phyloP scores from a whole-genome alignment of 2,797 vertebrate genomes.

The Clamator glandarius region DNA sequence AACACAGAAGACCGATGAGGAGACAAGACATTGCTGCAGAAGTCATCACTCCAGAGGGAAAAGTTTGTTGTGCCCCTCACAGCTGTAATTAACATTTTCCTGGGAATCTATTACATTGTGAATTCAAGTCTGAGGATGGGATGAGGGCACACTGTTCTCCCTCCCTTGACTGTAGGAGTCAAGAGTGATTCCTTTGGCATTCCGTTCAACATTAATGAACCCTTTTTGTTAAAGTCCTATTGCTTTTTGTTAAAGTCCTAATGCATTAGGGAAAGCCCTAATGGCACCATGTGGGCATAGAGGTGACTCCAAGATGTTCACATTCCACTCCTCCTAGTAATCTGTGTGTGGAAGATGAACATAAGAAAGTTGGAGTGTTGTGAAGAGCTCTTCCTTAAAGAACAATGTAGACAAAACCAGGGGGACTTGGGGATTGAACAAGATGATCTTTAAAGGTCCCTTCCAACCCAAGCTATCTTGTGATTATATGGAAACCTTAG shows the following conservation, averaged over 20 bases:
- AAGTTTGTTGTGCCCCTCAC: neutral
- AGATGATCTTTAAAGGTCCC: neutral
- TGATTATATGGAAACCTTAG: neutral
- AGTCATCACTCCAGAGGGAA: neutral
- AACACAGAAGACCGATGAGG: neutral
- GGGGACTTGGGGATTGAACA: rapidly evolving
- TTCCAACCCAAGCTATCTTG: neutral
- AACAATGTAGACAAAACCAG: neutral
- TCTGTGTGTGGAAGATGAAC: neutral
- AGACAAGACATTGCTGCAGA: neutral
- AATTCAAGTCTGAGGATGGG: neutral
- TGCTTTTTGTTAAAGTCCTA: neutral
- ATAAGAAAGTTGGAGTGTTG: neutral
- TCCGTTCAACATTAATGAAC: neutral
- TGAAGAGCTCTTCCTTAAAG: neutral
- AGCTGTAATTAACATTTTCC: neutral
- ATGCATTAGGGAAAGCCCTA: neutral
- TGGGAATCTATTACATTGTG: neutral
- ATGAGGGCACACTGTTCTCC: neutral
- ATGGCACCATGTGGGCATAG: neutral
- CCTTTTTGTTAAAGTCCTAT: neutral
- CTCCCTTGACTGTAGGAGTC: neutral
- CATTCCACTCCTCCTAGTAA: neutral
- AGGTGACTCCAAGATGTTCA: neutral
- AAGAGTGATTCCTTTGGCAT: neutral